Percentiles rank a stretch among this genome's conserved stretches.
Conservation (phyloP, 2,797 vertebrate species). For the Sorex maritimensis region DNA sequence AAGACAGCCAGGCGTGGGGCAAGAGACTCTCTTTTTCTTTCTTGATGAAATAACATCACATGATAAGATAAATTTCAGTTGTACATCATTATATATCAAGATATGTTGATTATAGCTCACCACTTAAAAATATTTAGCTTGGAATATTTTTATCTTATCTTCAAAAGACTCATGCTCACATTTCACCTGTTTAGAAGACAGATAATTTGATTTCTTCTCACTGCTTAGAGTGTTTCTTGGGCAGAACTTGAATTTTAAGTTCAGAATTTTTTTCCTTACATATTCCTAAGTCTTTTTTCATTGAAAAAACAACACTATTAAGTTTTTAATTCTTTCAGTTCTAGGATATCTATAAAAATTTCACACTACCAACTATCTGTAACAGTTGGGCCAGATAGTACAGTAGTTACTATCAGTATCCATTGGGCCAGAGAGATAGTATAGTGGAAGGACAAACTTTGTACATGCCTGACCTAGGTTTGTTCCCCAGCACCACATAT, state of each 20-base stretch:
- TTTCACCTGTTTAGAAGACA: background rate
- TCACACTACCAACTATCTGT: background rate
- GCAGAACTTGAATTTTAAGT: background rate
- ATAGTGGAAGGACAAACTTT: too few relatives aligned
- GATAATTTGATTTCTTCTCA: background rate
- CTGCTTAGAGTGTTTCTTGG: background rate
- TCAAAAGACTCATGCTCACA: background rate
- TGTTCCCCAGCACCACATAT: too few relatives aligned
- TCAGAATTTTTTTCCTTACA: background rate
- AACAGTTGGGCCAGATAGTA: background rate
- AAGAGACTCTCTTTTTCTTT: too few relatives aligned
- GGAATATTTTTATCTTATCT: background rate
- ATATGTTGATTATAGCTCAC: too few relatives aligned
- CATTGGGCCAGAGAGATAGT: background rate
- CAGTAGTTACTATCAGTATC: background rate
- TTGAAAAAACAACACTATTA: background rate
- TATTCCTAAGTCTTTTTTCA: background rate
- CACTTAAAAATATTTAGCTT: background rate
- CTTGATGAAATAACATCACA: too few relatives aligned
- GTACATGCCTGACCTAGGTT: too few relatives aligned
- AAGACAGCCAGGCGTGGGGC: too few relatives aligned
- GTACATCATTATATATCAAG: too few relatives aligned
- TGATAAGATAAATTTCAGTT: too few relatives aligned
- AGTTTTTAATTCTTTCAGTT: conserved; percentile 2
- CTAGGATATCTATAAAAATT: background rate